Base-by-base conservation (phyloP, 1,140 invertebrate genomes). In the Contarinia nasturtii region DNA sequence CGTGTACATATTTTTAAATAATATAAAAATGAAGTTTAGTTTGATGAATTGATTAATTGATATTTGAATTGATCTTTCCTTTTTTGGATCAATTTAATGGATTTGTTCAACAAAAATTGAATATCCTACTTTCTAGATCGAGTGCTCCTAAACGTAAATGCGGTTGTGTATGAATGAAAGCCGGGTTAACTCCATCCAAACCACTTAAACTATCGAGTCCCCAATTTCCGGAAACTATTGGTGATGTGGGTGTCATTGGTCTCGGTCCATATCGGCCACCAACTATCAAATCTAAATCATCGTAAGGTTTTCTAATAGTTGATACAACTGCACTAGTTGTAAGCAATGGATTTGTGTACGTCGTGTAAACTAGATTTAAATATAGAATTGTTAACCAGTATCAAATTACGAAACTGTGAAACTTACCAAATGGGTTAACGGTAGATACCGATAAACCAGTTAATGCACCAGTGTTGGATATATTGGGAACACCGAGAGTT, bases 261-360 rank as follows among this genome's bases (percentile, higher is more conserved):
- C 76, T 68, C 51, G 75, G 71, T 38, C 64, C 66, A 56, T 68
- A 74, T 58, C 72, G 69, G 49, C 67, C 60, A 52, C 17, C 11
- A 27, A 73, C 54, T 20, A 74, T 73, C 46, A 79, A 63, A 55
- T 79, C 76, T 51, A 77, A 74, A 59, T 79, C 76, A 51, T 79
- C 76, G 56, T 77, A 67, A 47, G 75, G 73, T 60, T 79, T 78
- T 58, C 77, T 60, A 57, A 78, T 77, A 51, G 73, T 73, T 48
- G 67, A 70, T 14, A 4, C 18, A 43, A 56, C 3, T 54, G 50
- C 12, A 52, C 52, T 51, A 52, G 59, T 58, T 27, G 71, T 67
- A 15, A 73, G 59, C 49, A 76, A 55, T 7, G 75, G 73, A 60
- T 76, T 74, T 38, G 73, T 70, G 51, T 75, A 77, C 1, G 70